These are phyloP conservation scores for Philaenus spumarius DNA, from an alignment of 1,140 invertebrate species.

Conservation along the genomic window DNA sequence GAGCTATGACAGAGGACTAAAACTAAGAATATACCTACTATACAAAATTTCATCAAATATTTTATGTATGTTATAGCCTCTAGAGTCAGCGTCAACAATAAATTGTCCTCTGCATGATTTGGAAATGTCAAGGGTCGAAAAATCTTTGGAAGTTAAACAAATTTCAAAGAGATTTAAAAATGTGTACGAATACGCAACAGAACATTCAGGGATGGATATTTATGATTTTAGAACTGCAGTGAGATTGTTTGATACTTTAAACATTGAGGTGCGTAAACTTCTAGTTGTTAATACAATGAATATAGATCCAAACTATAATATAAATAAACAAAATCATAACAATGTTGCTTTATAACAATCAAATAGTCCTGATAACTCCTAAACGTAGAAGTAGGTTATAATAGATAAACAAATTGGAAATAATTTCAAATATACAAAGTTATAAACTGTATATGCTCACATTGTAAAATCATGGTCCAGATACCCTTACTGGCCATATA, in stretches of 20 bases:
- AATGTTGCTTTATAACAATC: neutral
- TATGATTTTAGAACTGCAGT: slow-evolving; percentile 45
- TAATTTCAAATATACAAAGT: too few relatives aligned
- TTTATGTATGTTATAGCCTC: slow-evolving; percentile 28
- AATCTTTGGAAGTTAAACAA: slow-evolving; percentile 49
- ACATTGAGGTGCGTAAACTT: slow-evolving; percentile 55
- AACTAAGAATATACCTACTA: neutral
- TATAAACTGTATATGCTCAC: too few relatives aligned
- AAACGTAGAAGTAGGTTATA: too few relatives aligned
- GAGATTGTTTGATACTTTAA: slow-evolving; percentile 58
- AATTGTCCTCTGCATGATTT: slow-evolving; percentile 56
- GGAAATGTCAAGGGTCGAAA: slow-evolving; percentile 47
- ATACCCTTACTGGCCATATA: too few relatives aligned
- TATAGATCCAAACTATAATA: neutral
- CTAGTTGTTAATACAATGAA: neutral
- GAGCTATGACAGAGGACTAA: too few relatives aligned
- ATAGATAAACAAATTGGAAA: too few relatives aligned
- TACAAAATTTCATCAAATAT: slow-evolving; percentile 30
- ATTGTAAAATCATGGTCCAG: too few relatives aligned
- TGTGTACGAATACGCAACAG: slow-evolving; percentile 56
- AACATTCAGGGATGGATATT: slow-evolving; percentile 51
- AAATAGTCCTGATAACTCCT: too few relatives aligned
- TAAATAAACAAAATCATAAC: neutral
- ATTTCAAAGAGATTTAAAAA: slow-evolving; percentile 51
- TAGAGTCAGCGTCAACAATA: slow-evolving; percentile 49